A percentile compares a stretch with the other conserved stretches of the same genome.
phyloP scores from a whole-genome alignment of 2,113 vertebrate species.

The Centropristis striata region DNA sequence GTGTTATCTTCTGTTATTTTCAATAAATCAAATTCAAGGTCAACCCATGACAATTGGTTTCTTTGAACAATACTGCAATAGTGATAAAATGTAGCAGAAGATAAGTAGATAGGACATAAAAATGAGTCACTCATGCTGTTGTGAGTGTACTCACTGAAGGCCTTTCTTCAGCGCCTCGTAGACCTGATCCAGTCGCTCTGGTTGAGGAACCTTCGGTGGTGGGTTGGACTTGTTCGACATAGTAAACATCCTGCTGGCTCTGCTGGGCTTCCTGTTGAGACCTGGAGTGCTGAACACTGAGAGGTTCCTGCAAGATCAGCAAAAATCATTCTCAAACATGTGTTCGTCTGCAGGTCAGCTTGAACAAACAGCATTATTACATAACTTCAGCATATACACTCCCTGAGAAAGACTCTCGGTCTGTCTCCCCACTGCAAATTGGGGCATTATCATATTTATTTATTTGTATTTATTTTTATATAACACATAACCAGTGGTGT shows the following conservation, averaged over 20 bases:
- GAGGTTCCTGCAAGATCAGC: conserved; percentile 84
- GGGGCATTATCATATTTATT: no score
- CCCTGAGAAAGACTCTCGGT: neutral
- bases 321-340: neutral
- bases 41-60: neutral
- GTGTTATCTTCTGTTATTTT: no score
- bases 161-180: conserved; percentile 95
- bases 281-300: conserved; percentile 92
- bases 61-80: neutral
- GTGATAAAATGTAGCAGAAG: neutral
- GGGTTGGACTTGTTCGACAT: conserved; percentile 90
- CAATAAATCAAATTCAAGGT: neutral
- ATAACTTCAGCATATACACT: neutral
- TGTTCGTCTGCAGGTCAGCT: neutral
- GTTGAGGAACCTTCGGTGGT: conserved; percentile 94
- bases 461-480: no score
- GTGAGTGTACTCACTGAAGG: conserved; percentile 89
- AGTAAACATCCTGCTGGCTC: conserved; percentile 95
- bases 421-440: neutral
- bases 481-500: no score
- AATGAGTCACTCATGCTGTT: neutral
- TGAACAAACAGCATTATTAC: neutral
- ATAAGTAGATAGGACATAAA: neutral
- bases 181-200: conserved; percentile 93
- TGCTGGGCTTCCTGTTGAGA: conserved; percentile 91